These are phyloP conservation scores for Platysteira castanea DNA, from an alignment of 2,113 vertebrate species.

Conservation along the genomic window DNA sequence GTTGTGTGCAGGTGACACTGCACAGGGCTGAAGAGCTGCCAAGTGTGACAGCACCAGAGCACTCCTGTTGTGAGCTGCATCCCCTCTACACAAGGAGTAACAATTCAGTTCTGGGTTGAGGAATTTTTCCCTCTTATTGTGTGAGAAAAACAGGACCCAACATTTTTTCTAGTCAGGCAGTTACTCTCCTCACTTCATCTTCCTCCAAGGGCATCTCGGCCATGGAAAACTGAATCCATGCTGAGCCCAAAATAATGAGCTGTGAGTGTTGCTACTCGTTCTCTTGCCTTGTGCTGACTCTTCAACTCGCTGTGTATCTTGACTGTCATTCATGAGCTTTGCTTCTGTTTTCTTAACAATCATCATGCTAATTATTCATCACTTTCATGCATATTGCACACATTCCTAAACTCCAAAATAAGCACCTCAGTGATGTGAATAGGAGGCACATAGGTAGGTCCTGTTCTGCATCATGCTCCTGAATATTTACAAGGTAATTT, in stretches of 20 bases:
- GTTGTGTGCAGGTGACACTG: background rate
- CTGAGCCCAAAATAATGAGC: background rate
- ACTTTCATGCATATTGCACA: background rate
- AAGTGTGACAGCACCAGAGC: background rate
- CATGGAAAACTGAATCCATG: background rate
- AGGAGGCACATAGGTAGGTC: background rate
- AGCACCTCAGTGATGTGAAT: background rate
- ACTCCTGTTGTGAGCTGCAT: background rate
- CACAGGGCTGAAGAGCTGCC: accelerated
- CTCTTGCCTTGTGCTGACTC: background rate
- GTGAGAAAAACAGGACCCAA: background rate
- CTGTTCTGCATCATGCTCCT: background rate
- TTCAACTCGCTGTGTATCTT: background rate
- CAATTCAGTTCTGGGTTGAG: background rate
- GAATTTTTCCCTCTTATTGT: background rate
- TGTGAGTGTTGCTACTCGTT: background rate
- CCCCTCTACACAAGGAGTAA: background rate
- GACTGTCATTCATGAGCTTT: background rate
- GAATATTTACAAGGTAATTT: constrained; percentile 13
- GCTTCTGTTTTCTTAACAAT: background rate
- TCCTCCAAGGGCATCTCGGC: background rate
- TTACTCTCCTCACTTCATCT: background rate
- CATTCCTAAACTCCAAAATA: background rate
- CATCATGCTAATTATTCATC: background rate
- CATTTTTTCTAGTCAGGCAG: background rate